phyloP scores from a whole-genome alignment of 2,888 invertebrate species.

The Drosophila infuscata region DNA sequence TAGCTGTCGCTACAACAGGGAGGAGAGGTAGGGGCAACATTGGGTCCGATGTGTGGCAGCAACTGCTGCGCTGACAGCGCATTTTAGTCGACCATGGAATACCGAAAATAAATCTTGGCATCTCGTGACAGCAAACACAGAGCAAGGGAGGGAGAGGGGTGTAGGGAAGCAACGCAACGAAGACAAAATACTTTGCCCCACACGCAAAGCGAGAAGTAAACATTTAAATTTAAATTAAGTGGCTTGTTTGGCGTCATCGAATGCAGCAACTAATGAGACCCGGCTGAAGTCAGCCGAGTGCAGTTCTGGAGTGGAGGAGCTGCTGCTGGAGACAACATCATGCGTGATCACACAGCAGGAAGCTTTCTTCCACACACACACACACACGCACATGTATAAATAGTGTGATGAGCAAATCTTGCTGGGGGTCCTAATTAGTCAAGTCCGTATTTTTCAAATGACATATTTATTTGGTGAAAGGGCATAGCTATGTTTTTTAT shows the following conservation, averaged over 20 bases:
- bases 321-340: conserved; percentile 1
- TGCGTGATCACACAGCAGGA: conserved; percentile 60
- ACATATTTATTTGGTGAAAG: background rate
- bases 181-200: conserved; percentile 76
- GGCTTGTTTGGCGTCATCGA: conserved; percentile 78
- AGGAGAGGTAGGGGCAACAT: conserved; percentile 1
- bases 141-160: background rate
- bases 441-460: background rate
- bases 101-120: conserved; percentile 77
- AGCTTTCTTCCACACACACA: conserved; percentile 34
- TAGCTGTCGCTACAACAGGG: conserved; percentile 50
- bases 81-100: conserved; percentile 72
- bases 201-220: conserved; percentile 79
- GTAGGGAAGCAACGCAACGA: conserved; percentile 22
- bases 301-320: background rate
- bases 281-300: conserved; percentile 17
- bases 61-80: conserved; percentile 78
- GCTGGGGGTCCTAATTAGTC: background rate
- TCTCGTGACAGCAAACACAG: conserved; percentile 55
- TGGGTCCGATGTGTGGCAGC: conserved; percentile 66
- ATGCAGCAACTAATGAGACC: conserved; percentile 76
- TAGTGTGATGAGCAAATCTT: background rate
- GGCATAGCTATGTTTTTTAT: background rate
- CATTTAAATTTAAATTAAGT: conserved; percentile 81
- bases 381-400: background rate